These are phyloP conservation scores for Apteryx owenii DNA, from an alignment of 2,113 vertebrate species.

Conservation along the genomic window DNA sequence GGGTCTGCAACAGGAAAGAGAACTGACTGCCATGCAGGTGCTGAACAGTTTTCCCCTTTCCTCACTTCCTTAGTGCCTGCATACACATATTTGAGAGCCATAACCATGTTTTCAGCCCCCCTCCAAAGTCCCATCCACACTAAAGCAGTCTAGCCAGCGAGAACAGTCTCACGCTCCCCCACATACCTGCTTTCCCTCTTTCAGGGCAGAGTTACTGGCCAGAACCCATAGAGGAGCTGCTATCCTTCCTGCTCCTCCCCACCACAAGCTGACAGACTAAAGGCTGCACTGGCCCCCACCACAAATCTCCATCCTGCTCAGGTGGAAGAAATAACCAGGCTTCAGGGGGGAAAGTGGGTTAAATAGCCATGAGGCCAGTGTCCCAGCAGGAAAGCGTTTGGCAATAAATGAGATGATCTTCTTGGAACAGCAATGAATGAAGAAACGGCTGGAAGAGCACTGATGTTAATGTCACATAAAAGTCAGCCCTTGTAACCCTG, in stretches of 20 bases:
- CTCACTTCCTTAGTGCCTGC: background rate
- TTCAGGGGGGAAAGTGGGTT: background rate
- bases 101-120: background rate
- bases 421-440: background rate
- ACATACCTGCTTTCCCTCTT: background rate
- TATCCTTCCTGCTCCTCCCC: background rate
- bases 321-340: background rate
- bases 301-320: background rate
- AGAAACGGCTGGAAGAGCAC: background rate
- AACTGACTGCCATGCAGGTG: no score
- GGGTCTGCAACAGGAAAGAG: no score
- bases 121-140: background rate
- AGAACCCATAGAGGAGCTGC: background rate
- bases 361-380: rapidly evolving
- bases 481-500: background rate
- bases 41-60: background rate
- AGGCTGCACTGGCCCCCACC: background rate
- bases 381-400: background rate
- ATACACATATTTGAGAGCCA: background rate
- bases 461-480: background rate
- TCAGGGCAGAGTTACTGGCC: background rate
- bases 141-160: no score
- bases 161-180: background rate
- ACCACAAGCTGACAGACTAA: background rate
- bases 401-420: background rate